A percentile compares a stretch with the other conserved stretches of the same genome.
phyloP scores from a whole-genome alignment of 2,888 invertebrate species.

The Hedychridium roseum region DNA sequence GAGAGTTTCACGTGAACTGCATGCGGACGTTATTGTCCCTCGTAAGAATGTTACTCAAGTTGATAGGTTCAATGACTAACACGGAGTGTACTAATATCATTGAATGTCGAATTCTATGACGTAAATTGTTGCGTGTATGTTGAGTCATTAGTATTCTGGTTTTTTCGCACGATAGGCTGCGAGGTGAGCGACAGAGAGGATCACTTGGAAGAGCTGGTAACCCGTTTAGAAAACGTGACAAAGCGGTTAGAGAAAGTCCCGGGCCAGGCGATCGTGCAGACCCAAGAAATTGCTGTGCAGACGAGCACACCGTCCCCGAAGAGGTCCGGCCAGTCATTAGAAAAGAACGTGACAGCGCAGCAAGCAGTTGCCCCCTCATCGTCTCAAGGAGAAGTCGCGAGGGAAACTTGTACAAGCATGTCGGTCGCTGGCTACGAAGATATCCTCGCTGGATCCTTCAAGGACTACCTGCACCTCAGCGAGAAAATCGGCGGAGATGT shows the following conservation, averaged over 20 bases:
- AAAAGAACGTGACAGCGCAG: constrained; percentile 16
- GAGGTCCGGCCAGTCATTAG: constrained; percentile 25
- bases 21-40: too few relatives aligned
- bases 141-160: neutral
- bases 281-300: constrained; percentile 51
- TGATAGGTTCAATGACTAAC: too few relatives aligned
- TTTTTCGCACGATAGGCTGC: constrained; percentile 42
- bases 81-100: too few relatives aligned
- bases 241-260: constrained; percentile 71
- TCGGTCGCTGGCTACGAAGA: constrained; percentile 80
- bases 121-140: too few relatives aligned
- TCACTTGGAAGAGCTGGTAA: constrained; percentile 74
- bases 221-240: constrained; percentile 78
- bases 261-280: constrained; percentile 38
- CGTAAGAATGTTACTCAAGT: too few relatives aligned
- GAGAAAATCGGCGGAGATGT: constrained; percentile 87
- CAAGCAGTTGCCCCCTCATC: constrained; percentile 17
- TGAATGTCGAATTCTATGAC: too few relatives aligned
- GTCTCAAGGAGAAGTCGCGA: constrained; percentile 39
- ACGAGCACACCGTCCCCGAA: constrained; percentile 54
- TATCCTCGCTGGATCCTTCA: constrained; percentile 74
- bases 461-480: constrained; percentile 78
- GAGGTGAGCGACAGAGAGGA: constrained; percentile 56
- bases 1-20: too few relatives aligned
- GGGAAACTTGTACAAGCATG: constrained; percentile 67